Evolutionary conservation across 2,113 vertebrate genomes (phyloP), one percentile per base, ranked within the genome.

Genomic region (Plotosus lineatus): DNA sequence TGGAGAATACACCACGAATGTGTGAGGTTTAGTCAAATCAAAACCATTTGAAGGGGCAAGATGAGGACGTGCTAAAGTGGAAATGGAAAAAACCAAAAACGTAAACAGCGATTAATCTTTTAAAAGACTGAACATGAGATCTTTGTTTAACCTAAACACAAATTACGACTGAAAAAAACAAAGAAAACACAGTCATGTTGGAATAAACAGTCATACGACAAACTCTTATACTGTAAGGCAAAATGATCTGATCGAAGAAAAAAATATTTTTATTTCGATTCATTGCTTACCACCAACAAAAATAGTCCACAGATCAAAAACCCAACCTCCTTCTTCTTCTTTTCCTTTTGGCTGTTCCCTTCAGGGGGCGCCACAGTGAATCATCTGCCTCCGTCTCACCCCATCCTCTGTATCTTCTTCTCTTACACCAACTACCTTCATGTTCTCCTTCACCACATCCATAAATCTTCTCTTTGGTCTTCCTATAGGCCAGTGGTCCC

Each of bases 61-160:
- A 73, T 55, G 33, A 84, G 9, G 26, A 63, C 21, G 44, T 15
- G 33, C 23, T 42, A n/a, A 56, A 63, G 8, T 19, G 12, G 14
- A 56, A 80, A 77, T 26, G n/a, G n/a, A 19, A 78, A 56, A 61
- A 63, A 48, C 44, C 55, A 23, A 11, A 11, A 76, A 73, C n/a
- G 73, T 46, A n/a, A 58, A 48, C 44, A 61, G 63, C 51, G 15
- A 38, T 69, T 66, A 75, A 48, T 58, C 46, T 78, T 31, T 61
- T 46, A 76, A 58, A 78, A 77, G 17, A 7, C 36, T 23, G 9
- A 73, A 74, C n/a, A 7, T 61, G 66, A 51, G 19, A 68, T 40
- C 23, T 28, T 58, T 58, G 12, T 14, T 82, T 61, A 56, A 83
- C 69, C 69, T 75, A 61, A n/a, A 75, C 53, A 84, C 79, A 44